Evolutionary conservation across 2,113 vertebrate species (phyloP), one percentile per base, ranked within the genome.

Genomic region (Tricholaema leucomelas): DNA sequence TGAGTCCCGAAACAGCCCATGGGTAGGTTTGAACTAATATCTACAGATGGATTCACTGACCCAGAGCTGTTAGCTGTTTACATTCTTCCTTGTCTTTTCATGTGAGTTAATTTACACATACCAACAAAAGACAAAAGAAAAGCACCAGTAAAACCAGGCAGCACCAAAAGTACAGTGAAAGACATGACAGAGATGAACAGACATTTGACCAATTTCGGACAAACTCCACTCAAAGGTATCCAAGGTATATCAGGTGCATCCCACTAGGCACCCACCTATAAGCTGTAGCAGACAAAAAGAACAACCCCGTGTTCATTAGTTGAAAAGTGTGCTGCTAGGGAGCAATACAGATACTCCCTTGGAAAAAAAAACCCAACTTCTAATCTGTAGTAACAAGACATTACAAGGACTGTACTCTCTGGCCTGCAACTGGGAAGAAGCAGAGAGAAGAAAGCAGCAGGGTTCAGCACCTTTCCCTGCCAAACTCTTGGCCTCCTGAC

Each of bases 191-290:
- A 70, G 52, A 52, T 38, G 31, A 20, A 15, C 31, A 54, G 35
- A 59, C 12, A 5, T 0, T 0, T 3, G 17, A 18, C 11, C 75
- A 70, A 52, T 3, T 33, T 30, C 25, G 17, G 63, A 56, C 24
- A 48, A 78, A 36, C 19, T 87, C 36, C 15, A 35, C n/a, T 2
- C 48, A 63, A 42, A 64, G 16, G 25, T 65, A 72, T 6, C 8
- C 6, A 28, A 54, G 44, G 36, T 2, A 1, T n/a, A n/a, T 30
- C 11, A 55, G 56, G 18, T 0, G 1, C 18, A 31, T 38, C 17
- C 23, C 17, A 31, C 4, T 14, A 38, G 28, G 28, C 15, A 65
- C 6, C 31, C 25, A 63, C 25, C 33, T 35, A 12, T 3, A 11
- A 63, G 23, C 25, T 55, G 5, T 19, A n/a, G 50, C 17, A 70